Conservation (phyloP, 2,888 invertebrate species). For the Pinctada fucata region DNA sequence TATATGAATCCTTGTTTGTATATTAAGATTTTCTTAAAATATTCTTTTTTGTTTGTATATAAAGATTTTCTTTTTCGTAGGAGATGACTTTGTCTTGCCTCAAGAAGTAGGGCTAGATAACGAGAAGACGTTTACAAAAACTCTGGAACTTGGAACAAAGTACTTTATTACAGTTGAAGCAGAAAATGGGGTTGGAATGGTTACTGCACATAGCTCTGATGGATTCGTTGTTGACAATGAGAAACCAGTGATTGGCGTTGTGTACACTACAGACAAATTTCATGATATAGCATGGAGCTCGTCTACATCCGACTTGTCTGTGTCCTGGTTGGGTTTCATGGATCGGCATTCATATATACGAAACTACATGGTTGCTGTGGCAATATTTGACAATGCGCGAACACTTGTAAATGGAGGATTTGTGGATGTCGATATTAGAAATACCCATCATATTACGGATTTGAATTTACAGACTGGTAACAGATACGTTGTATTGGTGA, state of each 20-base stretch:
- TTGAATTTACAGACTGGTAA: constrained; percentile 25
- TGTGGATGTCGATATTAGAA: constrained; percentile 3
- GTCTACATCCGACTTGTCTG: constrained; percentile 19
- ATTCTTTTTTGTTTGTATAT: no score
- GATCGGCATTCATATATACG: constrained; percentile 42
- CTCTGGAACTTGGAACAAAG: constrained; percentile 36
- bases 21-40: no score
- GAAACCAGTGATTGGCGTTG: constrained; percentile 41
- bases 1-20: no score
- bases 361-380: constrained; percentile 35
- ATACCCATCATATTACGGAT: constrained; percentile 16
- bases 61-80: constrained; percentile 21
- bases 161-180: constrained; percentile 49
- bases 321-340: constrained; percentile 50
- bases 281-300: constrained; percentile 32
- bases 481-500: constrained; percentile 31
- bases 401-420: neutral
- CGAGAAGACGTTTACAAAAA: constrained; percentile 28
- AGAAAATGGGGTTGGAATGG: constrained; percentile 44
- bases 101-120: constrained; percentile 34
- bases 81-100: constrained; percentile 34
- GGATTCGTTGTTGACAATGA: constrained; percentile 46
- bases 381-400: neutral
- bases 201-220: constrained; percentile 42
- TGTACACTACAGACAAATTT: constrained; percentile 42